These are phyloP conservation scores for Orthonevra nobilis DNA, from an alignment of 2,888 invertebrate genomes.

Conservation along the genomic window DNA sequence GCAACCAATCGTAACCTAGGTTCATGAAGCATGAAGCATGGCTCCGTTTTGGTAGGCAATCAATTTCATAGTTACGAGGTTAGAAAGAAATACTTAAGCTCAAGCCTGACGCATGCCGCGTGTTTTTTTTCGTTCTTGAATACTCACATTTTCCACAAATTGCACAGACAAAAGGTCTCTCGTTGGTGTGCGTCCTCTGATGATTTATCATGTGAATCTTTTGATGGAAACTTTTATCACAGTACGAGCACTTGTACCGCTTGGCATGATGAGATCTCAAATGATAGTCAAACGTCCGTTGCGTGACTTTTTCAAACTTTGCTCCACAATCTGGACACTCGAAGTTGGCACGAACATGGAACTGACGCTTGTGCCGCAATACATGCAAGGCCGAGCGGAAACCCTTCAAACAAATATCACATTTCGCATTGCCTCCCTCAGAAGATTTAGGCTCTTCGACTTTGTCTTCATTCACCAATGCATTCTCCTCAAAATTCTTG, in stretches of 20 bases:
- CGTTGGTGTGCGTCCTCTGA: conserved; percentile 73
- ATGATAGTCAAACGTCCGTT: conserved; percentile 72
- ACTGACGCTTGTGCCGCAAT: conserved; percentile 71
- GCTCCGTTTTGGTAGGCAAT: no score
- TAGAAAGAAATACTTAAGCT: no score
- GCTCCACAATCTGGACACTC: conserved; percentile 72
- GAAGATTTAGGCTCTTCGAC: not conserved
- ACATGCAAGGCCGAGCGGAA: conserved; percentile 72
- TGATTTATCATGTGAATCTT: conserved; percentile 73
- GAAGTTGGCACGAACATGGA: conserved; percentile 72
- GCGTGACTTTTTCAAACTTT: conserved; percentile 72
- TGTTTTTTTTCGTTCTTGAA: no score
- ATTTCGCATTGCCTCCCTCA: conserved; percentile 70
- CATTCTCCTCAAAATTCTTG: conserved; percentile 23
- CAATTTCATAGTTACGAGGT: no score
- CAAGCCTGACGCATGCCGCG: no score
- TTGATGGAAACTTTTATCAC: conserved; percentile 73
- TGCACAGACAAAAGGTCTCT: conserved; percentile 72
- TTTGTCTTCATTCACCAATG: not conserved
- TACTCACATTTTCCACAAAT: conserved; percentile 71
- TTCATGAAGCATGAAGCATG: no score
- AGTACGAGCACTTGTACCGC: conserved; percentile 72
- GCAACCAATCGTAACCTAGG: no score
- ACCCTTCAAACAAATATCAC: conserved; percentile 71
- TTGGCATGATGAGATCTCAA: conserved; percentile 73